Percentiles rank a stretch among this genome's conserved stretches.
These are phyloP conservation scores for Lates japonicus DNA, from an alignment of 2,797 vertebrate genomes.

Conservation along the genomic window DNA sequence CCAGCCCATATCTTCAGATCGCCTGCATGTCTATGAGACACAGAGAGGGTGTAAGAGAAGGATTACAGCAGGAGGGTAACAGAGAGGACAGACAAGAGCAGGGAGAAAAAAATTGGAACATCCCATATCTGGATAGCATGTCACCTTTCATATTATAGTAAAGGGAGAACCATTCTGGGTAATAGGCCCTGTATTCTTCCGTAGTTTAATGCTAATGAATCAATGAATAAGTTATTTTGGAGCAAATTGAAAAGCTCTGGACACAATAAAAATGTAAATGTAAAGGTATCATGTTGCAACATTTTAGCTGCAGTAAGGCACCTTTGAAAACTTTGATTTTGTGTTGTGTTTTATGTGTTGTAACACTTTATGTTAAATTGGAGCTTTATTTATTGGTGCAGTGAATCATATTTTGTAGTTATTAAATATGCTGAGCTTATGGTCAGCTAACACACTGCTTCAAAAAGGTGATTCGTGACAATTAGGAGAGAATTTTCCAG, in stretches of 20 bases:
- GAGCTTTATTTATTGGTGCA: neutral
- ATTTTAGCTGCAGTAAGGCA: no score
- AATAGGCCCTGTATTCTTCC: no score
- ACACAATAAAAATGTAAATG: no score
- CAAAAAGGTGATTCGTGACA: neutral
- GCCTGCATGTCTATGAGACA: conserved; percentile 43
- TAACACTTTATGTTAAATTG: neutral
- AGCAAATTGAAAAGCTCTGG: no score
- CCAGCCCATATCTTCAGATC: conserved; percentile 70
- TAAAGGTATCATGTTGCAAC: no score
- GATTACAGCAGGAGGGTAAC: conserved; percentile 64
- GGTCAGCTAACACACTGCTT: neutral
- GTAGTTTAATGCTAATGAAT: neutral
- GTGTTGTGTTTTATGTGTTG: no score
- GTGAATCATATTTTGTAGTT: neutral
- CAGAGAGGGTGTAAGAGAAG: conserved; percentile 52
- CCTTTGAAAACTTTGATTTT: no score
- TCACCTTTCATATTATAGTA: conserved; percentile 28
- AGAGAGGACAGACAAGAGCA: conserved; percentile 34
- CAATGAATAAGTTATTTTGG: neutral
- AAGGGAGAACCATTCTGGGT: neutral
- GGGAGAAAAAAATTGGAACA: conserved; percentile 8
- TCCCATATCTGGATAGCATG: conserved; percentile 33
- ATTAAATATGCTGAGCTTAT: neutral
- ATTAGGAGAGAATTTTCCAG: neutral